Conservation (phyloP, 2,888 invertebrate genomes). For the Lysandra bellargus region DNA sequence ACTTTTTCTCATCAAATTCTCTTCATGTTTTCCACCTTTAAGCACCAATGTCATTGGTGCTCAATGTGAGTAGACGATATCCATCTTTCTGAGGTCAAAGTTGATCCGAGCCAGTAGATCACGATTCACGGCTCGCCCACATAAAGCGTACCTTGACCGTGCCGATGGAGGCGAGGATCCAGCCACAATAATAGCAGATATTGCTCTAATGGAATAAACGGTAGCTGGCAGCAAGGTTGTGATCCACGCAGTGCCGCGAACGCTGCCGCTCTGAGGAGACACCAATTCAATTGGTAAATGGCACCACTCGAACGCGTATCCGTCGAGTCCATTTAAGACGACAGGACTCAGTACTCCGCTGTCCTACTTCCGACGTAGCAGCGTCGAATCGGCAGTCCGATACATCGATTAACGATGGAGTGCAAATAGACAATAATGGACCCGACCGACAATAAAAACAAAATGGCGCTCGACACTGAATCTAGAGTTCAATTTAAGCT, state of each 20-base stretch:
- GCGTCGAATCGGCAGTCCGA: constrained; percentile 40
- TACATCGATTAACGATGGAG: constrained; percentile 15
- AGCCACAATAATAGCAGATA: constrained; percentile 67
- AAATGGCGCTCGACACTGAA: constrained; percentile 8
- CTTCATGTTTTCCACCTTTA: not conserved
- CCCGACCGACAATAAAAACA: not conserved
- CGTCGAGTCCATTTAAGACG: constrained; percentile 75
- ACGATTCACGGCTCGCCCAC: constrained; percentile 45
- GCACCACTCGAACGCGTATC: constrained; percentile 75
- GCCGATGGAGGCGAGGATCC: constrained; percentile 64
- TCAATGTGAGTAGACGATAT: not conserved
- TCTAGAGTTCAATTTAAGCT: not conserved
- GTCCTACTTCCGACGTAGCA: constrained; percentile 51
- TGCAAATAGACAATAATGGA: constrained; percentile 14
- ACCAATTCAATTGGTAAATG: constrained; percentile 75
- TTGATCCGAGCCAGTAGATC: constrained; percentile 1
- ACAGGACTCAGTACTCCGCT: constrained; percentile 65
- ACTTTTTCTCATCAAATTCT: not conserved
- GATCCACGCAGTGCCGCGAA: constrained; percentile 65
- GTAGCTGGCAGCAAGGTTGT: constrained; percentile 75
- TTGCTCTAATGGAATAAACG: constrained; percentile 76
- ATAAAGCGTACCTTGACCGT: constrained; percentile 72
- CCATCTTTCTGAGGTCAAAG: not conserved
- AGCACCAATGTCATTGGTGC: not conserved
- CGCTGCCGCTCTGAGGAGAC: constrained; percentile 60